phyloP scores from a whole-genome alignment of 2,888 invertebrate species.

The Cosmorhoe ocellata region DNA sequence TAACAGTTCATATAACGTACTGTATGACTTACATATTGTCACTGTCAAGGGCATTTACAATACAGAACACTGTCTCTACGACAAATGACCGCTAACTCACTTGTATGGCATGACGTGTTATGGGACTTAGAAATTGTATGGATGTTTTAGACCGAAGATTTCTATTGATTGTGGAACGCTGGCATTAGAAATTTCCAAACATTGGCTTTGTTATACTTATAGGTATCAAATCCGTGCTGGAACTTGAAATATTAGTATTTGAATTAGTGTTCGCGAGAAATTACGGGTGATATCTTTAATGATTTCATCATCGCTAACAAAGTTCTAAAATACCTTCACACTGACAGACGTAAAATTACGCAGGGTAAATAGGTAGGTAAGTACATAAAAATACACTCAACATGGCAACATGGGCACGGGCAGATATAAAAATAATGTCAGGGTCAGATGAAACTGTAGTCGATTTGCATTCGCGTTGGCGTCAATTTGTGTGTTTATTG shows the following conservation, averaged over 20 bases:
- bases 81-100: slow-evolving; percentile 23
- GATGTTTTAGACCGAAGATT: slow-evolving; percentile 13
- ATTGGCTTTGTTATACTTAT: too few species aligned
- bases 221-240: too few species aligned
- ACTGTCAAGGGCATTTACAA: slow-evolving; percentile 8
- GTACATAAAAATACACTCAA: slow-evolving; percentile 6
- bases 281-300: too few species aligned
- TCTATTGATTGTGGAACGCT: slow-evolving; percentile 23
- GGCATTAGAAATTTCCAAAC: not conserved
- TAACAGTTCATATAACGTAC: not conserved
- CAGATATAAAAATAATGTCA: slow-evolving; percentile 58
- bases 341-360: too few species aligned
- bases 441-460: slow-evolving; percentile 48
- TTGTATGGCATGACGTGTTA: slow-evolving; percentile 9
- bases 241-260: too few species aligned
- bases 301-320: too few species aligned
- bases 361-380: too few species aligned
- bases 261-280: too few species aligned
- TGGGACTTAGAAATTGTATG: slow-evolving; percentile 15
- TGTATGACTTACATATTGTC: not conserved
- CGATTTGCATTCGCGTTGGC: slow-evolving; percentile 58
- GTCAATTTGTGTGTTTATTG: slow-evolving; percentile 46
- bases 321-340: too few species aligned
- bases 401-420: too few species aligned
- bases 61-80: slow-evolving; percentile 24